Percentiles rank a stretch among this genome's conserved stretches.
Evolutionary conservation across 2,797 vertebrate genomes (phyloP).

Genomic region (Spinus pinus): DNA sequence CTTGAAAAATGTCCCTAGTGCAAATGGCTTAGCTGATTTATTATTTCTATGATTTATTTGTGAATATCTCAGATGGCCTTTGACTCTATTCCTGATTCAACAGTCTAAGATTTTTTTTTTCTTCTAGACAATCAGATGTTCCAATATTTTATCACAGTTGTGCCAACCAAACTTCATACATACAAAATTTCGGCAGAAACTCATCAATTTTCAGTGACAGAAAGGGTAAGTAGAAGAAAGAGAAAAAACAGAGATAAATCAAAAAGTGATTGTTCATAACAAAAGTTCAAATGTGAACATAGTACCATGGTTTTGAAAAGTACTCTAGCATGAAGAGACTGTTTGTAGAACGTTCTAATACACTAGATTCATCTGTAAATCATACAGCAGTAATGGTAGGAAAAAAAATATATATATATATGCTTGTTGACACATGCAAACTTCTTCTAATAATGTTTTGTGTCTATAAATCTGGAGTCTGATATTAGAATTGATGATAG

Average conservation of each 20-base stretch:
- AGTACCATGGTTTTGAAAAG: not conserved
- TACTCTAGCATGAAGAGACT: not conserved
- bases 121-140: slow-evolving; percentile 97
- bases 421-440: not conserved
- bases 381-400: not conserved
- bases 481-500: not conserved
- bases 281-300: not conserved
- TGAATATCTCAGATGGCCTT: not conserved
- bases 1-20: not conserved
- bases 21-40: not conserved
- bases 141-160: slow-evolving; percentile 98
- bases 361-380: not conserved
- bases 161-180: slow-evolving; percentile 95
- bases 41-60: not conserved
- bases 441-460: not conserved
- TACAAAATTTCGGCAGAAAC: slow-evolving; percentile 86
- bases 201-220: slow-evolving; percentile 84
- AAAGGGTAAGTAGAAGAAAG: slow-evolving; percentile 74
- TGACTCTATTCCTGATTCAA: not conserved
- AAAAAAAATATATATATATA: not conserved
- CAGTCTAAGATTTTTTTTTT: not conserved
- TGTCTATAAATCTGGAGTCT: not conserved
- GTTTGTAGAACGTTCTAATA: not conserved
- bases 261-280: not conserved
- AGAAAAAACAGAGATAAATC: not conserved